These are phyloP conservation scores for Hesperia comma DNA, from an alignment of 2,888 invertebrate genomes.

Conservation along the genomic window DNA sequence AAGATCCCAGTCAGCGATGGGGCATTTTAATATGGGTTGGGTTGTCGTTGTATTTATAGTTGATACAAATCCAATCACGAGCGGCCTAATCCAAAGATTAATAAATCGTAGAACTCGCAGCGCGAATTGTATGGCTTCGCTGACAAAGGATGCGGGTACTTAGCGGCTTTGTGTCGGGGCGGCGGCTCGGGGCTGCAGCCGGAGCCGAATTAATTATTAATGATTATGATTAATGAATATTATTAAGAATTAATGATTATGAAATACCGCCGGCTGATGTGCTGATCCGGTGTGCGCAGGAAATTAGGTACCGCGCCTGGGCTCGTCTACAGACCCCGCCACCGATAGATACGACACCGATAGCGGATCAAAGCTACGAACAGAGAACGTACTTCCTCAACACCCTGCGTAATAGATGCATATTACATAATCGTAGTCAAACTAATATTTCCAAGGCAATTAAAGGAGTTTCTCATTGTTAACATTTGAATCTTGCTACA, in stretches of 20 bases:
- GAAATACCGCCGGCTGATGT: slow-evolving; percentile 12
- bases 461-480: too few species aligned
- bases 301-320: slow-evolving; percentile 10
- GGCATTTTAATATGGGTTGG: too few species aligned
- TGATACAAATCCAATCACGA: slow-evolving; percentile 27
- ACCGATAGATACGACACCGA: not conserved
- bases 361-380: too few species aligned
- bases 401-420: too few species aligned
- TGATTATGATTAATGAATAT: too few species aligned
- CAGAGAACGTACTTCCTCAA: too few species aligned
- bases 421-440: too few species aligned
- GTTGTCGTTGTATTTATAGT: slow-evolving; percentile 17
- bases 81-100: slow-evolving; percentile 30
- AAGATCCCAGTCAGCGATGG: too few species aligned
- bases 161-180: not conserved
- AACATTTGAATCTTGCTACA: too few species aligned
- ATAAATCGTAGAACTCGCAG: slow-evolving; percentile 16
- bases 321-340: not conserved
- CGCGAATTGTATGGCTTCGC: slow-evolving; percentile 23
- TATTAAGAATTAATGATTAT: too few species aligned
- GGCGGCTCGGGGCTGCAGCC: not conserved
- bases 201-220: slow-evolving; percentile 24
- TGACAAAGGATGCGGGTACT: slow-evolving; percentile 1
- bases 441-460: too few species aligned
- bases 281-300: slow-evolving; percentile 16